phyloP scores from a whole-genome alignment of 1,140 invertebrate species.

The Apis dorsata region DNA sequence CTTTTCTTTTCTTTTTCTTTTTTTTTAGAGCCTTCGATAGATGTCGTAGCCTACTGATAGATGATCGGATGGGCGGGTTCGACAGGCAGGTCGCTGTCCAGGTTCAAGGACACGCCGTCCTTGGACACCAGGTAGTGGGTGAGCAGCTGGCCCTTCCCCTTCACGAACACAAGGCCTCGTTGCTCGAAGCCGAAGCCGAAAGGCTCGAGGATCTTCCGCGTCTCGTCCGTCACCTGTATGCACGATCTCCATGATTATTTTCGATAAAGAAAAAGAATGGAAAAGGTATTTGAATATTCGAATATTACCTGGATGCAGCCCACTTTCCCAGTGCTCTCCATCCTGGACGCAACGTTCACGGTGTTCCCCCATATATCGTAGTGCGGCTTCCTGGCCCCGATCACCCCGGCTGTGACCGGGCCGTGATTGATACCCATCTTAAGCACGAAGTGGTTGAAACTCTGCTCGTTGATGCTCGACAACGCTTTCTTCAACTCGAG shows the following conservation, averaged over 20 bases:
- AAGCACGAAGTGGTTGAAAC: slow-evolving; percentile 96
- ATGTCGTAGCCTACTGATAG: slow-evolving; percentile 73
- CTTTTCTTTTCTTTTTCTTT: neutral
- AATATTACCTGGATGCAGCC: slow-evolving; percentile 92
- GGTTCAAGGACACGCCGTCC: slow-evolving; percentile 74
- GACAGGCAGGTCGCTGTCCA: slow-evolving; percentile 77
- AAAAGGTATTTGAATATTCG: neutral
- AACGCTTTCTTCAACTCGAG: slow-evolving; percentile 93
- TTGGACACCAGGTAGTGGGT: slow-evolving; percentile 90
- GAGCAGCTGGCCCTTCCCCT: slow-evolving; percentile 96
- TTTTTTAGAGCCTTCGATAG: slow-evolving; percentile 62
- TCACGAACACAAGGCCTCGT: slow-evolving; percentile 94
- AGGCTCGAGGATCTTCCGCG: slow-evolving; percentile 89
- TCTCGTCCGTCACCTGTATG: slow-evolving; percentile 94
- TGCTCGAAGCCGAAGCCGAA: slow-evolving; percentile 96
- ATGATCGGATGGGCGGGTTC: slow-evolving; percentile 78
- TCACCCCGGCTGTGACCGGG: slow-evolving; percentile 96
- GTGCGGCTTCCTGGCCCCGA: slow-evolving; percentile 95
- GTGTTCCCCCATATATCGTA: slow-evolving; percentile 99
- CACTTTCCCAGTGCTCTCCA: slow-evolving; percentile 98
- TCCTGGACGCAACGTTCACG: slow-evolving; percentile 96
- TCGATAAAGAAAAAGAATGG: too few species aligned
- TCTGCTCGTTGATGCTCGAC: slow-evolving; percentile 95
- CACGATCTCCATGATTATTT: neutral
- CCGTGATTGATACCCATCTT: slow-evolving; percentile 98